These are phyloP conservation scores for Magallana nippona DNA, from an alignment of 2,888 invertebrate genomes.

Conservation along the genomic window DNA sequence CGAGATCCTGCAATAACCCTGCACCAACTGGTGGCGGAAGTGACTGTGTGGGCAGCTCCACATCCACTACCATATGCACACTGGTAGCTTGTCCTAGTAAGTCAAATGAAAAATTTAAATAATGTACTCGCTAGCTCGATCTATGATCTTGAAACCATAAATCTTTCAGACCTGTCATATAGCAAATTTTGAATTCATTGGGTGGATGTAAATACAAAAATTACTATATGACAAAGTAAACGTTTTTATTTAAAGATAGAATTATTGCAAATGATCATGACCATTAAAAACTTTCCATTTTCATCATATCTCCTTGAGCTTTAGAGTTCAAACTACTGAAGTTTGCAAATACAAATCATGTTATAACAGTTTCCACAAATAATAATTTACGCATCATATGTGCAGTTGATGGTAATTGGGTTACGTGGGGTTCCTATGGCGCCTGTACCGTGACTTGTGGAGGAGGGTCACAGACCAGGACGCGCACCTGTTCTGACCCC, in stretches of 20 bases:
- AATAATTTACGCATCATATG: slow-evolving; percentile 42
- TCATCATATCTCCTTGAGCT: too few species aligned
- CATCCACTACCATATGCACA: slow-evolving; percentile 5
- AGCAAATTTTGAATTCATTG: too few species aligned
- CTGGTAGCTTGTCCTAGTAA: slow-evolving; percentile 36
- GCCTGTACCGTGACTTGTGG: background rate
- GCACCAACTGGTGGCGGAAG: slow-evolving; percentile 31
- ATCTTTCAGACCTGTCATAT: background rate
- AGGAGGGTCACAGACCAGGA: background rate
- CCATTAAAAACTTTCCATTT: too few species aligned
- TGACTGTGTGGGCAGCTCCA: slow-evolving; percentile 19
- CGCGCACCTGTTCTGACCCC: background rate
- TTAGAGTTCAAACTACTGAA: slow-evolving; percentile 64
- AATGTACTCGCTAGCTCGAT: too few species aligned
- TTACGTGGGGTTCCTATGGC: background rate
- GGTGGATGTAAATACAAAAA: too few species aligned
- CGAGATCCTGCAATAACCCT: slow-evolving; percentile 40
- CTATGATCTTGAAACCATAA: too few species aligned
- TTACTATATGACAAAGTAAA: too few species aligned
- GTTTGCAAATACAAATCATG: slow-evolving; percentile 43
- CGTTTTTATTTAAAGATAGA: too few species aligned
- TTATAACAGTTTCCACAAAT: slow-evolving; percentile 43
- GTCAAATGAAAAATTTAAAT: background rate
- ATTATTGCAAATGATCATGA: too few species aligned
- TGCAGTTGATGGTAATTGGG: slow-evolving; percentile 30